phyloP scores from a whole-genome alignment of 37 sponge, comb jelly and placozoan species.

The Diacarnus erythraeanus region DNA sequence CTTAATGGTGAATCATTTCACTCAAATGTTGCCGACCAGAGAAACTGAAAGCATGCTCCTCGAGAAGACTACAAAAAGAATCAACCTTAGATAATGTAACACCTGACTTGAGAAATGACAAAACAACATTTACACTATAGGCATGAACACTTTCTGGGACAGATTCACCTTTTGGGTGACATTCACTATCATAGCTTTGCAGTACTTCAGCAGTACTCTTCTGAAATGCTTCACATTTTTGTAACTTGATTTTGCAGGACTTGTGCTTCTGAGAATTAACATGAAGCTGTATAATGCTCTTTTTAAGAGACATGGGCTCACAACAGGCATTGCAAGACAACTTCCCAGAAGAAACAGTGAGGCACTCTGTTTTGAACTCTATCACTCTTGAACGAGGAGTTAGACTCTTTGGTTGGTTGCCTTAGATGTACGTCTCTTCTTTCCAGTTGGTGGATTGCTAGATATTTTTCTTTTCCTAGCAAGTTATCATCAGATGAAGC shows the following conservation, averaged over 20 bases:
- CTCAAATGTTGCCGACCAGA: background rate
- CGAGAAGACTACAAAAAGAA: background rate
- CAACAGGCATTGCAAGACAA: slow-evolving; percentile 1
- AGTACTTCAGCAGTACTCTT: background rate
- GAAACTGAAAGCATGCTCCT: slow-evolving; percentile 4
- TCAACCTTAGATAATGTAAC: background rate
- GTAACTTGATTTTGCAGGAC: background rate
- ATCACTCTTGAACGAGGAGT: background rate
- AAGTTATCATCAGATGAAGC: no score
- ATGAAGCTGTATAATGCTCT: background rate
- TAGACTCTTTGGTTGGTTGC: slow-evolving; percentile 14
- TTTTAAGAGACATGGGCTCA: slow-evolving; percentile 3
- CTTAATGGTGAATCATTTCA: background rate
- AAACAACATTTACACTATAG: background rate
- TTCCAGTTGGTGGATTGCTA: no score
- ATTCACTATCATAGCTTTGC: background rate
- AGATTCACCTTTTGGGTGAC: background rate
- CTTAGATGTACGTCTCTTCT: no score
- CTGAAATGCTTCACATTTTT: background rate
- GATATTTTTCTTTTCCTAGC: no score
- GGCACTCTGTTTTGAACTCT: background rate
- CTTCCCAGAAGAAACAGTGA: slow-evolving; percentile 2
- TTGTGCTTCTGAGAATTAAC: slow-evolving; percentile 16
- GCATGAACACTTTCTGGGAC: background rate
- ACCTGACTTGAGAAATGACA: no score